Evolutionary conservation across 1,140 invertebrate species (phyloP).

Genomic region (Neodiprion virginianus): DNA sequence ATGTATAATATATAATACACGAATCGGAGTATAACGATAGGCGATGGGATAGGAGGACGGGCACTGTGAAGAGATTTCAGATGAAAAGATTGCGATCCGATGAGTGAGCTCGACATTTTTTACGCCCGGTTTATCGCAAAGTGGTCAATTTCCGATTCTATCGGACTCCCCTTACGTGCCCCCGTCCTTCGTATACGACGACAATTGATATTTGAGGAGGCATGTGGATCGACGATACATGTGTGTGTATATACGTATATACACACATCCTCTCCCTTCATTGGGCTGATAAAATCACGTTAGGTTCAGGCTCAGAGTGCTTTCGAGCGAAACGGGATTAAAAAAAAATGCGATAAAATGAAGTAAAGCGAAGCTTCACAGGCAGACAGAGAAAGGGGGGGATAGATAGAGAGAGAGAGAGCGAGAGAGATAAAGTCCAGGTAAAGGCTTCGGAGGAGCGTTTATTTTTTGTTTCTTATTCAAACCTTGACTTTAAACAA

Average conservation of each 20-base stretch:
- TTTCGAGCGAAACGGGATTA: neutral
- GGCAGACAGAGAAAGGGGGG: neutral
- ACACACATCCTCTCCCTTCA: neutral
- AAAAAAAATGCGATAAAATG: neutral
- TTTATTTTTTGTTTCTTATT: neutral
- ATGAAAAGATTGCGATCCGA: neutral
- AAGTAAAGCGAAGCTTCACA: neutral
- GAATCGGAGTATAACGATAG: no score
- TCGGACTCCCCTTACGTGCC: neutral
- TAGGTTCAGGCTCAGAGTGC: neutral
- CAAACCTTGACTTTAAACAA: neutral
- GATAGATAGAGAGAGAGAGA: neutral
- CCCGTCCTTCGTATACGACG: neutral
- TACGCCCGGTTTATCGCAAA: neutral
- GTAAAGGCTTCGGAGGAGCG: neutral
- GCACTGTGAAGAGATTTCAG: neutral
- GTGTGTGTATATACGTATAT: no score
- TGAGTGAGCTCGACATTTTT: neutral
- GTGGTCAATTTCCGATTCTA: slow-evolving; percentile 7
- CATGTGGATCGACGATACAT: neutral
- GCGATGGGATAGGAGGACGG: no score
- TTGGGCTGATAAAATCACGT: neutral
- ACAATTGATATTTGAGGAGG: neutral
- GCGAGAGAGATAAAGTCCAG: neutral
- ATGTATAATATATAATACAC: neutral